Evolutionary conservation across 2,113 vertebrate species (phyloP).

Genomic region (Papio anubis): DNA sequence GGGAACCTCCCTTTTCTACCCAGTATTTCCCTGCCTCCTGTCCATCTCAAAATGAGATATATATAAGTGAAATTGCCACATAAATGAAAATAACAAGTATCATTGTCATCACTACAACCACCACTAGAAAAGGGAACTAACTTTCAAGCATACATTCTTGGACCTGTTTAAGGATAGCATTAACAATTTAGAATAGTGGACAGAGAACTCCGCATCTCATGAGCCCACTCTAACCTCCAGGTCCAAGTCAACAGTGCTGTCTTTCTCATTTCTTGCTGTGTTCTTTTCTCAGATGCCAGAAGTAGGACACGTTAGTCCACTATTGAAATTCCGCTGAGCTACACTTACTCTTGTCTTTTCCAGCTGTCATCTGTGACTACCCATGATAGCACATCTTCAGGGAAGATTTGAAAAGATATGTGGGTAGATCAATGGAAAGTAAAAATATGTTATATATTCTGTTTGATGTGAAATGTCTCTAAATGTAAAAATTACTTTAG

Average conservation of each 20-base stretch:
- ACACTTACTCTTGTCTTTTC: not conserved
- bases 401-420: not conserved
- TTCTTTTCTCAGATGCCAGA: not conserved
- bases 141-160: not conserved
- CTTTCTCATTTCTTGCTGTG: not conserved
- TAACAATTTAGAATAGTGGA: not conserved
- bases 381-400: not conserved
- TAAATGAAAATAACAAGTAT: not conserved
- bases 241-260: not conserved
- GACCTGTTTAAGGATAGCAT: not conserved
- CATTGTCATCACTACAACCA: not conserved
- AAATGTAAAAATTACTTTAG: slow-evolving; percentile 1
- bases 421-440: not conserved
- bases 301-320: not conserved
- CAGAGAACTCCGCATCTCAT: not conserved
- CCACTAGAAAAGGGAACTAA: not conserved
- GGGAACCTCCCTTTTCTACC: no score
- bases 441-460: not conserved
- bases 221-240: not conserved
- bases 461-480: not conserved
- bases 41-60: not conserved
- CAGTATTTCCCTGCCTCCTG: no score
- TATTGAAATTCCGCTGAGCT: not conserved
- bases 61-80: not conserved
- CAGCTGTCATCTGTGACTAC: not conserved